These are phyloP conservation scores for Stegodyphus dumicola DNA, from an alignment of 1,140 invertebrate species.

Conservation along the genomic window DNA sequence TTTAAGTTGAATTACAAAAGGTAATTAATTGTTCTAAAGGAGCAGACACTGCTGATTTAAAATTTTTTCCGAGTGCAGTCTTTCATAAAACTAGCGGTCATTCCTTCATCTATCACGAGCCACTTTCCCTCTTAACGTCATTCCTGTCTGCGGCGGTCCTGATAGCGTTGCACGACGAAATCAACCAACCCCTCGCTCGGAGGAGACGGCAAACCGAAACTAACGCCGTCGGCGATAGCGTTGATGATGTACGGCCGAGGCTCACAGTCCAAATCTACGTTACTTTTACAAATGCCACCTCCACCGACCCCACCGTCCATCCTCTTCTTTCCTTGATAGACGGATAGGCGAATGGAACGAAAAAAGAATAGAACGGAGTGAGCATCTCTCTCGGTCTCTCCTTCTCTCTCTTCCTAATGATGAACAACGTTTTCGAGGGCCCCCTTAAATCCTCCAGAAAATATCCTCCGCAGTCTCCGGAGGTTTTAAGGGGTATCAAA, in stretches of 20 bases:
- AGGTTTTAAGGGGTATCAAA: constrained; percentile 43
- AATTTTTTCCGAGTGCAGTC: no score
- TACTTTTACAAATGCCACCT: constrained; percentile 46
- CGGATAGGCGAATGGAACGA: not conserved
- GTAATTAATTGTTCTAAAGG: no score
- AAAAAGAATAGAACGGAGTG: not conserved
- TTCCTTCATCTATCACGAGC: not conserved
- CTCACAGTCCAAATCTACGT: constrained; percentile 51
- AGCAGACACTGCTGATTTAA: no score
- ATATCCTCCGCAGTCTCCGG: constrained; percentile 15
- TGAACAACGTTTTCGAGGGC: constrained; percentile 46
- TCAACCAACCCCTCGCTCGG: not conserved
- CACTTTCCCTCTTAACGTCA: not conserved
- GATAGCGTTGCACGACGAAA: not conserved
- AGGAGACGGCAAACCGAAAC: constrained; percentile 31
- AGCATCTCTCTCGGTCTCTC: not conserved
- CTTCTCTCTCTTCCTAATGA: constrained; percentile 27
- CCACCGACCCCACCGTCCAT: not conserved
- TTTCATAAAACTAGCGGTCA: no score
- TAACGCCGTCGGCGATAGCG: constrained; percentile 36
- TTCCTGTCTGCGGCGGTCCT: no score
- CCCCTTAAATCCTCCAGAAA: constrained; percentile 14
- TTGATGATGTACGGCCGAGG: constrained; percentile 39
- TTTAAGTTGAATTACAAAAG: no score
- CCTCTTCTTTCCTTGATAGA: constrained; percentile 18